These are phyloP conservation scores for Coleophora deauratella DNA, from an alignment of 2,888 invertebrate species.

Conservation along the genomic window DNA sequence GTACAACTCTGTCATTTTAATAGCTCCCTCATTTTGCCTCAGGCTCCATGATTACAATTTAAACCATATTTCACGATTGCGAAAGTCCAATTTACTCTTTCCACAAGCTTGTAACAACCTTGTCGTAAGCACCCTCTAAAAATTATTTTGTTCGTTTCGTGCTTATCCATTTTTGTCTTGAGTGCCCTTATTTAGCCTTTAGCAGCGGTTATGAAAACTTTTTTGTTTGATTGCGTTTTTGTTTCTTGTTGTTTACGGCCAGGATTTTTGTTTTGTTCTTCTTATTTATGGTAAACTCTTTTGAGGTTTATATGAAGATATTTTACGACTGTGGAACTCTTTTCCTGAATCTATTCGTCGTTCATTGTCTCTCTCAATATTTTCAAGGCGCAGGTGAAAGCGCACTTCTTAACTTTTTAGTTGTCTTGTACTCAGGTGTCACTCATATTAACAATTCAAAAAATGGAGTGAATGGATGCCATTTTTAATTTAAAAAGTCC, in stretches of 20 bases:
- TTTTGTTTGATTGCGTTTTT: constrained; percentile 15
- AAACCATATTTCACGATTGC: constrained; percentile 38
- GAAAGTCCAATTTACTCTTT: constrained; percentile 43
- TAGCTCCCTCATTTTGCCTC: constrained; percentile 29
- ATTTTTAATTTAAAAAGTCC: too few relatives aligned
- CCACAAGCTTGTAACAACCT: constrained; percentile 17
- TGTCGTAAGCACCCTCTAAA: constrained; percentile 9
- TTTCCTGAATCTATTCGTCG: too few relatives aligned
- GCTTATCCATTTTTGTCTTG: constrained; percentile 12
- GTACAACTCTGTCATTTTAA: constrained; percentile 34
- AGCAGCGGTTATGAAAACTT: constrained; percentile 17
- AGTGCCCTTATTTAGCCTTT: constrained; percentile 16
- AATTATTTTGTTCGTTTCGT: constrained; percentile 18
- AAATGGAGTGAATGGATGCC: too few relatives aligned
- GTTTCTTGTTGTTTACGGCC: neutral
- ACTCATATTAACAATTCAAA: too few relatives aligned
- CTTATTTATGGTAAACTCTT: neutral
- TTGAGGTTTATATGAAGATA: too few relatives aligned
- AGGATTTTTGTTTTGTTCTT: neutral
- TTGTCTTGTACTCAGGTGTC: too few relatives aligned
- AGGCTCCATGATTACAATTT: constrained; percentile 41
- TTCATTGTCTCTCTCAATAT: too few relatives aligned
- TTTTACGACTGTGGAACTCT: too few relatives aligned
- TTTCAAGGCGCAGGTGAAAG: too few relatives aligned
- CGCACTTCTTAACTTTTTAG: too few relatives aligned